A percentile compares a stretch with the other conserved stretches of the same genome.
phyloP scores from a whole-genome alignment of 30 jellyfish, hydroid and myxozoan species.

The Pseudorhiza aurosa region DNA sequence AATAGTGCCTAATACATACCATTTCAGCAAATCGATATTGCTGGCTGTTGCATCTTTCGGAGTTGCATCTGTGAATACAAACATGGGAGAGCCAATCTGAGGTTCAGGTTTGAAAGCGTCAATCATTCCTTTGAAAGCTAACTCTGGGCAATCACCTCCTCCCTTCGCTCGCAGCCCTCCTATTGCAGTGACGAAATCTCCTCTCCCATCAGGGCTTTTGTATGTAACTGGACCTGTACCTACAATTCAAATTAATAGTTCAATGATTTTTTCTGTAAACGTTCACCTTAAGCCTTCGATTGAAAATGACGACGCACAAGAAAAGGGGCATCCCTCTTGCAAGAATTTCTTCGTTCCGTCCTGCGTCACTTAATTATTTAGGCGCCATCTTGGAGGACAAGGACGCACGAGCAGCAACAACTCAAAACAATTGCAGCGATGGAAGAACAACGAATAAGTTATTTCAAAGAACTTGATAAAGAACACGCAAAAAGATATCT shows the following conservation, averaged over 20 bases:
- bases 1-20: no score
- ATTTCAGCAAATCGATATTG: conserved; percentile 35
- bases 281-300: background rate
- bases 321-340: no score
- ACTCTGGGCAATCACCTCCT: conserved; percentile 94
- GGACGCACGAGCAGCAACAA: no score
- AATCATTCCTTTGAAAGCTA: conserved; percentile 88
- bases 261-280: background rate
- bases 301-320: no score
- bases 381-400: no score
- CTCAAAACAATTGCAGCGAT: no score
- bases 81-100: conserved; percentile 86
- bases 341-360: no score
- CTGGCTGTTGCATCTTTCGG: conserved; percentile 76
- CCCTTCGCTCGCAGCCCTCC: conserved; percentile 64
- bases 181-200: conserved; percentile 60
- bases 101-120: conserved; percentile 78
- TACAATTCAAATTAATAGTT: background rate
- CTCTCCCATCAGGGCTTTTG: conserved; percentile 40
- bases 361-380: no score
- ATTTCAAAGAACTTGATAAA: no score
- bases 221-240: conserved; percentile 84
- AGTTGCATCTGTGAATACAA: conserved; percentile 94
- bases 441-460: no score
- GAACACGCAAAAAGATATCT: no score